Percentiles rank a stretch among this genome's conserved stretches.
phyloP scores from a whole-genome alignment of 2,797 vertebrate species.

The Microchirus variegatus region DNA sequence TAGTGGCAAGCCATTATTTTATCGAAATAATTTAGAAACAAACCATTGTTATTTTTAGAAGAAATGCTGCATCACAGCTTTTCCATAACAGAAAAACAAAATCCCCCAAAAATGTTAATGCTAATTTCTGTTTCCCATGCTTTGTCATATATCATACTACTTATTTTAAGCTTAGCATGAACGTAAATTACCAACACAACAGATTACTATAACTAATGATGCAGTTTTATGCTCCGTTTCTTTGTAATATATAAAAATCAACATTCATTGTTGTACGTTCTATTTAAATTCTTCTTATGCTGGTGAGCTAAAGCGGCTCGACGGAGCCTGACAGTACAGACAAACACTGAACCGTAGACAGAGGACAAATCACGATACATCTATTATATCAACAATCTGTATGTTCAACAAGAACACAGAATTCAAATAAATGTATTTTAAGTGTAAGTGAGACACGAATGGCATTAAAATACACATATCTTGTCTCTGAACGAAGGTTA shows the following conservation, averaged over 20 bases:
- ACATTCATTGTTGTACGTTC: constrained; percentile 18
- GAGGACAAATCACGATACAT: constrained; percentile 30
- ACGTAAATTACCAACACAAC: constrained; percentile 10
- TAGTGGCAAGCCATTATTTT: constrained; percentile 5
- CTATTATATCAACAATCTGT: constrained; percentile 24
- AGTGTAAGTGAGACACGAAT: constrained; percentile 15
- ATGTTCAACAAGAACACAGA: not conserved
- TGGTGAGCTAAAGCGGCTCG: constrained; percentile 66
- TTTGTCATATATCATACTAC: not conserved
- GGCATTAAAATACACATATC: constrained; percentile 19
- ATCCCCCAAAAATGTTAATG: not conserved
- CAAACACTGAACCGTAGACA: constrained; percentile 34
- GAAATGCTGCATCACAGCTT: constrained; percentile 21
- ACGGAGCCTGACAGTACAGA: constrained; percentile 39
- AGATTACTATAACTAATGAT: not conserved
- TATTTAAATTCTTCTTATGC: constrained; percentile 61
- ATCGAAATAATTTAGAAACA: not conserved
- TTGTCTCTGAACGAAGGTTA: constrained; percentile 11
- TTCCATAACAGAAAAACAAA: constrained; percentile 14
- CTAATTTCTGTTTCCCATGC: constrained; percentile 3
- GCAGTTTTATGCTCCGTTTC: not conserved
- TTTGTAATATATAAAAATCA: constrained; percentile 38
- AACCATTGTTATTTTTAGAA: not conserved
- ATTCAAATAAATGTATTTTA: constrained; percentile 9
- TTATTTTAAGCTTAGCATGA: constrained; percentile 14